Percentiles rank a stretch among this genome's conserved stretches.
Evolutionary conservation across 2,113 vertebrate genomes (phyloP).

Genomic region (Castor canadensis): DNA sequence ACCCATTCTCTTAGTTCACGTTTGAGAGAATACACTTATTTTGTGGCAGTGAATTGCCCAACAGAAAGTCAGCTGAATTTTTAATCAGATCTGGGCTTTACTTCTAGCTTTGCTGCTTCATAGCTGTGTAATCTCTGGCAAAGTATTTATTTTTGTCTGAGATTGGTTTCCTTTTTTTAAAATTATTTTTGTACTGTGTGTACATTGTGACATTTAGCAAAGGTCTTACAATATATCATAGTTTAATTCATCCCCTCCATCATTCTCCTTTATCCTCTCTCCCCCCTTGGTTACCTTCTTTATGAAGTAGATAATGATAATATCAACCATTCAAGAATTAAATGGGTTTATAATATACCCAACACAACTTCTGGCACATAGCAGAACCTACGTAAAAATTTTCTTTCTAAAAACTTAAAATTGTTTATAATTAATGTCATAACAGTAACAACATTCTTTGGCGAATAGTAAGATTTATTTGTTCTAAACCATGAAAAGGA

Average conservation of each 20-base stretch:
- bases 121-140: background rate
- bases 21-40: background rate
- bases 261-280: no score
- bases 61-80: background rate
- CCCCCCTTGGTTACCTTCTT: background rate
- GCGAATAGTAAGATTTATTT: background rate
- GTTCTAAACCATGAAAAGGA: background rate
- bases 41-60: background rate
- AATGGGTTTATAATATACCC: background rate
- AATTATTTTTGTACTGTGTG: no score
- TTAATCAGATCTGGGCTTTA: background rate
- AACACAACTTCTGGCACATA: background rate
- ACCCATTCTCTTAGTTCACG: background rate
- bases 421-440: background rate
- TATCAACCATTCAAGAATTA: background rate
- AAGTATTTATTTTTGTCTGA: background rate
- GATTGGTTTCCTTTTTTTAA: background rate
- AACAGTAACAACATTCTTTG: background rate
- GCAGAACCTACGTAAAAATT: background rate
- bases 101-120: background rate
- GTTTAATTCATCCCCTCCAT: no score
- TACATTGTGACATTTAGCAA: no score
- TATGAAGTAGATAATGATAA: background rate
- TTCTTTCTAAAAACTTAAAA: constrained; percentile 5
- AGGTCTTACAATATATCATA: no score